Evolutionary conservation across 2,888 invertebrate genomes (phyloP), one percentile per base, ranked within the genome.

Genomic region (Synanthedon formicaeformis): DNA sequence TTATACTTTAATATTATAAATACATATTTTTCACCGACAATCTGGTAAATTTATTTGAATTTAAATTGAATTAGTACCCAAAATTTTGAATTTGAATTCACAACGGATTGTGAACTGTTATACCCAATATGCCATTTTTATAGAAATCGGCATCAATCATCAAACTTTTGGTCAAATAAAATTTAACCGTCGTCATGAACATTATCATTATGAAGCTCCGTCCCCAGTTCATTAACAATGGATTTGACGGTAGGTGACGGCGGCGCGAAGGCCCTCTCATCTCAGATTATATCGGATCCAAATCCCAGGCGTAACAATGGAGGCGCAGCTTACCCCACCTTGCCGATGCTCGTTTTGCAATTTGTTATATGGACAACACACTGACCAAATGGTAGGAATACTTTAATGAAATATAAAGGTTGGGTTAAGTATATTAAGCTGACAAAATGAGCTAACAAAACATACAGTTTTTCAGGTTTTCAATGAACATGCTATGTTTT

Each of bases 151-250:
- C 49, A 51, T 40, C 10, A 53, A 54, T 48, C 48, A 34, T 34
- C 8, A 34, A 34, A 34, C 34, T 34, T 23, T 56, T 8, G 23
- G 52, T 45, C 52, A 55, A 50, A 57, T 54, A 53, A 53, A 56
- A 57, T 57, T 58, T 55, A 55, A 58, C 57, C 58, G 53, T 53
- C 54, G 57, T 61, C 63, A 62, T 64, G 59, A 54, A 56, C 59
- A 58, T 57, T 55, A 57, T 53, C 59, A 58, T 57, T 55, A 57
- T 53, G 48, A 34, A 51, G 48, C 54, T 50, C 55, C 55, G 58
- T 58, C 74, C 75, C 76, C 69, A 57, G 65, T 72, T 81, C 79
- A 83, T 83, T 83, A 83, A 74, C 75, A 74, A 76, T 72, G 75
- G 73, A 78, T 78, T 69, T 69, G 68, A 61, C 60, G 60, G 65